These are phyloP conservation scores for Zonitis immaculata DNA, from an alignment of 2,888 invertebrate genomes.

Conservation along the genomic window DNA sequence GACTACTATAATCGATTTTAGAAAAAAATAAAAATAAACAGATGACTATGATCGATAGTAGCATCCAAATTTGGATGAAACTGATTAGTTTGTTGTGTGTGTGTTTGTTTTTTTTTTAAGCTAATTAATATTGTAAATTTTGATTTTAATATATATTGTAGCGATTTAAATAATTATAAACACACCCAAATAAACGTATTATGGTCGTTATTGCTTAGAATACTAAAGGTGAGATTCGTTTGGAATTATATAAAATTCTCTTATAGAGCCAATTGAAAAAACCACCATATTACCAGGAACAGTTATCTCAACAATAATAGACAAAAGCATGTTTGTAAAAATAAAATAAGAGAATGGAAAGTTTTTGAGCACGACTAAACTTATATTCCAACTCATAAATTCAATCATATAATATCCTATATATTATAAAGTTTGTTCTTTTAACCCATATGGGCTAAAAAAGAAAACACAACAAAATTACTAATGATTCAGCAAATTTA, in stretches of 20 bases:
- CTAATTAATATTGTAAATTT: too few relatives aligned
- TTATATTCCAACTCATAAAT: too few relatives aligned
- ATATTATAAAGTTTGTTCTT: background rate
- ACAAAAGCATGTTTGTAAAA: too few relatives aligned
- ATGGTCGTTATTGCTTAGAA: background rate
- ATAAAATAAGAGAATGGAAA: too few relatives aligned
- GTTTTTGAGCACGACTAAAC: constrained; percentile 7
- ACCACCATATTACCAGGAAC: constrained; percentile 8
- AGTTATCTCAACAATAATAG: constrained; percentile 9
- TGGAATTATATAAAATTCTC: constrained; percentile 10
- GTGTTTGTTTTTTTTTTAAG: too few relatives aligned
- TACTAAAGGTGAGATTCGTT: constrained; percentile 8
- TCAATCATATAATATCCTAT: too few relatives aligned
- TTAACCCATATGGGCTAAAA: background rate
- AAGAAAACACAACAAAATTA: too few relatives aligned
- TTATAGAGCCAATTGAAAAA: constrained; percentile 5
- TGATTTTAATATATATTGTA: too few relatives aligned
- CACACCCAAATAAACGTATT: background rate
- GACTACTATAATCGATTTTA: too few relatives aligned
- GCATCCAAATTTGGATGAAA: background rate
- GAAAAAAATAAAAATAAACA: too few relatives aligned
- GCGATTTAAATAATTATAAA: background rate
- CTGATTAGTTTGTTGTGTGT: background rate
- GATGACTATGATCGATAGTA: too few relatives aligned
- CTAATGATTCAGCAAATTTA: too few relatives aligned